A percentile compares a stretch with the other conserved stretches of the same genome.
Evolutionary conservation across 2,113 vertebrate genomes (phyloP).

Genomic region (Pongo pygmaeus): DNA sequence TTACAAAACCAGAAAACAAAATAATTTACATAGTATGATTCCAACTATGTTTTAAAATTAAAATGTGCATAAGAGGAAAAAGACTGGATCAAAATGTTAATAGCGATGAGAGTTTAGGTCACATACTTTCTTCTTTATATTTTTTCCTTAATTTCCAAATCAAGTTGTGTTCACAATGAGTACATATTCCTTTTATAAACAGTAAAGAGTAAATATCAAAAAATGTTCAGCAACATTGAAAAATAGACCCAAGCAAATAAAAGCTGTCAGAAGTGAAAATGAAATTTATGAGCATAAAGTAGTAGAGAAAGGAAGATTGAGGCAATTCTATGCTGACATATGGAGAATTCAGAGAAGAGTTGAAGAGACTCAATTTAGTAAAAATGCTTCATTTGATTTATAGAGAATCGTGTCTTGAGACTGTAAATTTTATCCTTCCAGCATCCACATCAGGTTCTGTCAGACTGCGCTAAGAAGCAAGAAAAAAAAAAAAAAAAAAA

Average conservation of each 20-base stretch:
- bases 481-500: background rate
- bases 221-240: slow-evolving; percentile 10
- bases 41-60: slow-evolving; percentile 53
- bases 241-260: background rate
- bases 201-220: slow-evolving; percentile 14
- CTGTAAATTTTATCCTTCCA: background rate
- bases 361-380: background rate
- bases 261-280: background rate
- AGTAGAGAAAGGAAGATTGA: background rate
- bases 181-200: background rate
- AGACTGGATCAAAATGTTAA: background rate
- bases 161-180: slow-evolving; percentile 30
- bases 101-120: background rate
- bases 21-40: background rate
- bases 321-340: background rate
- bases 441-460: background rate
- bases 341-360: background rate
- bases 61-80: slow-evolving; percentile 21
- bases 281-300: background rate
- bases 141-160: slow-evolving; percentile 50
- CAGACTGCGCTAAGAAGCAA: slow-evolving; percentile 13
- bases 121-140: background rate
- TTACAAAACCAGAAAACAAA: slow-evolving; percentile 26
- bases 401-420: background rate
- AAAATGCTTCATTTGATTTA: slow-evolving; percentile 12